Evolutionary conservation across 1,140 invertebrate genomes (phyloP).

Genomic region (Leptinotarsa undecemlineata): DNA sequence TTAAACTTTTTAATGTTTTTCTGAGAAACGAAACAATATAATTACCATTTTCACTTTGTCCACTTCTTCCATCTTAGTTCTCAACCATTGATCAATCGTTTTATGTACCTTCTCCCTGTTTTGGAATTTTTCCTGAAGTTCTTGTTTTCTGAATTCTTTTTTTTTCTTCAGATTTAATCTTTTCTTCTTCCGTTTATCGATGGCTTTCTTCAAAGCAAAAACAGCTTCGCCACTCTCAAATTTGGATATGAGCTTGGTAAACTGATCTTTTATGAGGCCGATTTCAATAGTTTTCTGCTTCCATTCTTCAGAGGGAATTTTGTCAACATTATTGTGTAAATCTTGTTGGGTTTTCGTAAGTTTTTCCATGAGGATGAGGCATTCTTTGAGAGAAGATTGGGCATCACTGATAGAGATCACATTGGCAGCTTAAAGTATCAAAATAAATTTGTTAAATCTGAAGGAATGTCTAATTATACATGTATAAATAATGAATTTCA

Average conservation of each 20-base stretch:
- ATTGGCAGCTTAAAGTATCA: constrained; percentile 26
- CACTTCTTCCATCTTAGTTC: constrained; percentile 64
- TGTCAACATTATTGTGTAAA: constrained; percentile 56
- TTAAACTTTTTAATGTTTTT: too few relatives aligned
- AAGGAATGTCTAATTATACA: too few relatives aligned
- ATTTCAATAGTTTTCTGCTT: constrained; percentile 56
- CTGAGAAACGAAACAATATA: neutral
- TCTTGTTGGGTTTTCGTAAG: constrained; percentile 56
- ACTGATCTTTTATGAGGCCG: constrained; percentile 56
- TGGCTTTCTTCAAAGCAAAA: constrained; percentile 56
- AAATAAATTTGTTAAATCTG: neutral
- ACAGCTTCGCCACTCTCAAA: constrained; percentile 56
- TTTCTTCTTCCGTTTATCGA: constrained; percentile 62
- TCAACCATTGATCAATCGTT: constrained; percentile 66
- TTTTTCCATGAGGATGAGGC: constrained; percentile 50
- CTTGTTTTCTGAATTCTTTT: constrained; percentile 54
- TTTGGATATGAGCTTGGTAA: constrained; percentile 54
- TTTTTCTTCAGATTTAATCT: constrained; percentile 59
- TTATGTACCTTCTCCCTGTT: constrained; percentile 56
- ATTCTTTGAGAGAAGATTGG: constrained; percentile 45
- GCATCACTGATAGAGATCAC: constrained; percentile 42
- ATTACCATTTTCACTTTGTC: constrained; percentile 64
- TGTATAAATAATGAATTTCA: too few relatives aligned
- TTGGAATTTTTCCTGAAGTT: constrained; percentile 55
- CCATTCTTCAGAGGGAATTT: constrained; percentile 61